These are phyloP conservation scores for Pangasius djambal DNA, from an alignment of 2,797 vertebrate genomes.

Conservation along the genomic window DNA sequence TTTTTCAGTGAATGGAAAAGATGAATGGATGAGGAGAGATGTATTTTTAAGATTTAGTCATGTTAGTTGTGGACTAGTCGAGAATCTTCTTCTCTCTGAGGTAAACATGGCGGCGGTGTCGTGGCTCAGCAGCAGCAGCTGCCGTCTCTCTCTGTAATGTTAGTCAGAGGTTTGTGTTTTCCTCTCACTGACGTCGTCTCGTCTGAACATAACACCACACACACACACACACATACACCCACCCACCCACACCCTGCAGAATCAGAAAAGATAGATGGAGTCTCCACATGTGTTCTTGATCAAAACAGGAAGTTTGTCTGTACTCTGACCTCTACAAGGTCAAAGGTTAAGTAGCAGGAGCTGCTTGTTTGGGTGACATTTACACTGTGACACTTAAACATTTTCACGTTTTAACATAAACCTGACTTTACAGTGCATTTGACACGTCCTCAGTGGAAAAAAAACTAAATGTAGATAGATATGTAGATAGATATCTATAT, in stretches of 20 bases:
- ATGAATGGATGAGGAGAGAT: neutral
- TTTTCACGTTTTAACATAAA: neutral
- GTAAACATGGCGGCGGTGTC: neutral
- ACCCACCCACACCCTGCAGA: conserved; percentile 6
- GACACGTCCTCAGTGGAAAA: neutral
- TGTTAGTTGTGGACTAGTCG: neutral
- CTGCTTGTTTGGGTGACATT: conserved; percentile 23
- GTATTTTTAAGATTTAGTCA: neutral
- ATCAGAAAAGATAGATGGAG: conserved; percentile 1
- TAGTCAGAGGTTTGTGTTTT: conserved; percentile 29
- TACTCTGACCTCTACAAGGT: conserved; percentile 56
- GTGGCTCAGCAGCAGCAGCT: neutral
- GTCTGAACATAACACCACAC: neutral
- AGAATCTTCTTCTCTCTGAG: neutral
- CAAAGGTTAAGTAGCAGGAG: conserved; percentile 53
- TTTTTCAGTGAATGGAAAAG: neutral
- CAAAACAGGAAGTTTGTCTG: conserved; percentile 61
- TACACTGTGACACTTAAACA: neutral
- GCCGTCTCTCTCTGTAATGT: conserved; percentile 36
- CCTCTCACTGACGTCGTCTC: neutral
- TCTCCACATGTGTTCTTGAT: conserved; percentile 23
- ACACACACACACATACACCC: conserved; percentile 7
- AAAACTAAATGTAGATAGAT: too few species aligned
- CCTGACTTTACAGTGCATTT: neutral
- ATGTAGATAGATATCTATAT: too few species aligned